These are phyloP conservation scores for Nyctalus aviator DNA, from an alignment of 2,797 vertebrate species.

Conservation along the genomic window DNA sequence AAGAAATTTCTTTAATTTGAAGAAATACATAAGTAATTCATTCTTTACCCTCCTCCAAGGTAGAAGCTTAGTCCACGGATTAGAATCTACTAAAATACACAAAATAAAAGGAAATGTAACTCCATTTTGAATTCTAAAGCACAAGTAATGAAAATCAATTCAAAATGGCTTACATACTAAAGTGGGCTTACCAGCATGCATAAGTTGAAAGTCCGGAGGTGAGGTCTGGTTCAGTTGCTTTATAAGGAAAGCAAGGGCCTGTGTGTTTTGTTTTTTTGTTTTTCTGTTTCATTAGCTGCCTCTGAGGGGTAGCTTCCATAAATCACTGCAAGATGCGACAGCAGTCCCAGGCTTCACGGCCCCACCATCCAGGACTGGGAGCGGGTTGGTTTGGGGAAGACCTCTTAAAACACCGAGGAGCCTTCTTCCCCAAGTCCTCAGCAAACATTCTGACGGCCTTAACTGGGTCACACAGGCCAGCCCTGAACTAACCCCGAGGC, in stretches of 20 bases:
- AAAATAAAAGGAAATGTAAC: background rate
- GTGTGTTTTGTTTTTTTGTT: background rate
- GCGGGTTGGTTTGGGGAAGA: background rate
- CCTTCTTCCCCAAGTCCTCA: background rate
- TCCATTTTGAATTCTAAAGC: background rate
- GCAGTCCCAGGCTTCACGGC: background rate
- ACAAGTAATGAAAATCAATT: constrained; percentile 34
- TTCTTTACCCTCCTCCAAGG: background rate
- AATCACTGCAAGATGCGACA: background rate
- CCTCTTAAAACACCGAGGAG: background rate
- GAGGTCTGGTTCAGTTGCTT: background rate
- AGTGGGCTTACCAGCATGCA: background rate
- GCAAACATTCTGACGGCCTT: constrained; percentile 1
- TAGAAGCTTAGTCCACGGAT: background rate
- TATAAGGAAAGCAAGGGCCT: constrained; percentile 2
- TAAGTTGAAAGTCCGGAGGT: background rate
- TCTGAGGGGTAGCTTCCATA: background rate
- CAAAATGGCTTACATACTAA: background rate
- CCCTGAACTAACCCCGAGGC: background rate
- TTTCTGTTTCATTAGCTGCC: background rate
- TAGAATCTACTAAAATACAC: constrained; percentile 28
- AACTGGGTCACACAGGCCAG: background rate
- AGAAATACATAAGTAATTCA: constrained; percentile 19
- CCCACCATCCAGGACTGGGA: background rate
- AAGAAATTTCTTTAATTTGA: constrained; percentile 52